phyloP scores from a whole-genome alignment of 2,888 invertebrate genomes.

The Dryocosmus kuriphilus region DNA sequence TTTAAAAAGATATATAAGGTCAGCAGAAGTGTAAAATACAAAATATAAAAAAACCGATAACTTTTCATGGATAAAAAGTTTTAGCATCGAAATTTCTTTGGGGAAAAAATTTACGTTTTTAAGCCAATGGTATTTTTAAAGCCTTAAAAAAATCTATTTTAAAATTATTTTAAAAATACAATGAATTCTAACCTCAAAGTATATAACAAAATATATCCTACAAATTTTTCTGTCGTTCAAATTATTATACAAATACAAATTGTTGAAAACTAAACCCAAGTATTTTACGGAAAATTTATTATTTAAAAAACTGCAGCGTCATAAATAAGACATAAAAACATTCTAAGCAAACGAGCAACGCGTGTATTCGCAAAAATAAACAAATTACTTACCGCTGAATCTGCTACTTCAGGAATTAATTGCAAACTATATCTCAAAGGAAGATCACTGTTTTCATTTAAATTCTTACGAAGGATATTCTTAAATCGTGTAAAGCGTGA shows the following conservation, averaged over 20 bases:
- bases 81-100: not conserved
- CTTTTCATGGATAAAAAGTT: not conserved
- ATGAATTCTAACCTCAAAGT: slow-evolving; percentile 4
- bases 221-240: not conserved
- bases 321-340: not conserved
- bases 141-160: not conserved
- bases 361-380: not conserved
- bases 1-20: not conserved
- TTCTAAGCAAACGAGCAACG: not conserved
- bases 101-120: not conserved
- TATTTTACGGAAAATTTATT: not conserved
- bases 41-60: not conserved
- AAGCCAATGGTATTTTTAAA: not conserved
- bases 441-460: not conserved
- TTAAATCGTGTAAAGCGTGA: not conserved
- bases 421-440: not conserved
- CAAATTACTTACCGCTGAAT: slow-evolving; percentile 1
- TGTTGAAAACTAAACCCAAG: not conserved
- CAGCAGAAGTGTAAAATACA: not conserved
- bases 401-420: not conserved
- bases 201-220: not conserved
- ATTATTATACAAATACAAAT: not conserved
- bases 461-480: not conserved
- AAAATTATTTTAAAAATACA: not conserved
- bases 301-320: not conserved